phyloP scores from a whole-genome alignment of 1,140 invertebrate species.

The Drosophila pseudoobscura region DNA sequence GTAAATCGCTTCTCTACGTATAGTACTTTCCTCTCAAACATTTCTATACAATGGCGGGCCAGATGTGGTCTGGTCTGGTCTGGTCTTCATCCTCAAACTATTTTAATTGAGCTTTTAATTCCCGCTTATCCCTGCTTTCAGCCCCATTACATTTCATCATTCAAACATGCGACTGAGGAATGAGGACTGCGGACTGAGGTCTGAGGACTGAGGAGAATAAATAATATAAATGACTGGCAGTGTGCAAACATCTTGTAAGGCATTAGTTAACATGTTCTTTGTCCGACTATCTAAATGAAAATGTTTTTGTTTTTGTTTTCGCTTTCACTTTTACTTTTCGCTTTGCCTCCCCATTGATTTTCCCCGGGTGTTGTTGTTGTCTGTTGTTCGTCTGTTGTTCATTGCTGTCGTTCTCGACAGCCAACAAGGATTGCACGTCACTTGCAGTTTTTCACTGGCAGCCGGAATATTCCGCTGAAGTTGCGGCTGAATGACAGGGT shows the following conservation, averaged over 20 bases:
- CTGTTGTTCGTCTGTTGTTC: slow-evolving; percentile 21
- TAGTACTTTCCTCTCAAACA: too few species aligned
- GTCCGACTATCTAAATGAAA: slow-evolving; percentile 34
- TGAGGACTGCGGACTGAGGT: neutral
- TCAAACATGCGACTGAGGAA: neutral
- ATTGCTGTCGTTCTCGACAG: slow-evolving; percentile 47
- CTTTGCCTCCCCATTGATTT: slow-evolving; percentile 31
- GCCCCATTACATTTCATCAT: slow-evolving; percentile 43
- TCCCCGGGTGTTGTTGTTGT: slow-evolving; percentile 2
- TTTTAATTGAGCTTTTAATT: slow-evolving; percentile 39
- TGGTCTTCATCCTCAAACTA: slow-evolving; percentile 15
- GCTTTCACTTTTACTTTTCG: slow-evolving; percentile 14
- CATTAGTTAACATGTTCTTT: slow-evolving; percentile 28
- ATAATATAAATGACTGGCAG: slow-evolving; percentile 27
- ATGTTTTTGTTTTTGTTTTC: slow-evolving; percentile 40
- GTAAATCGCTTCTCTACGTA: neutral
- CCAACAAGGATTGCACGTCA: slow-evolving; percentile 56
- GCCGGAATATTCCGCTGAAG: slow-evolving; percentile 15
- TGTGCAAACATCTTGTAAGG: slow-evolving; percentile 25
- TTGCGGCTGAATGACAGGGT: slow-evolving; percentile 32
- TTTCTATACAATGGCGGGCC: too few species aligned
- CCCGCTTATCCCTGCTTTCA: neutral
- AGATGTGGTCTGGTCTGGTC: too few species aligned
- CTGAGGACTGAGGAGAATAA: neutral
- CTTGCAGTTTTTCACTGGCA: slow-evolving; percentile 35